phyloP scores from a whole-genome alignment of 2,113 vertebrate species.

The Cryptoleucopteryx plumbea region DNA sequence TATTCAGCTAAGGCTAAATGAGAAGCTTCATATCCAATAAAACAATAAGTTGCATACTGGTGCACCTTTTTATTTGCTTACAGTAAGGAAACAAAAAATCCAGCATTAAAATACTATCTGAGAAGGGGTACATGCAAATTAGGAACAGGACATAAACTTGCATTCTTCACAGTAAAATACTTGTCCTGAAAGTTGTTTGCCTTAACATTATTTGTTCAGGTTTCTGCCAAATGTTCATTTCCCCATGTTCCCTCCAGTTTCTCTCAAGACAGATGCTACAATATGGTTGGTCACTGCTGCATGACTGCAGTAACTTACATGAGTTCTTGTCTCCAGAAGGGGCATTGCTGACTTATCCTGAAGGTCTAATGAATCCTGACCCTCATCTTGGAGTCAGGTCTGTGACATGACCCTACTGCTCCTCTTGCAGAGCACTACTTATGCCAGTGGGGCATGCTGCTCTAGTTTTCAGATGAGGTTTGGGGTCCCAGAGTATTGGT shows the following conservation, averaged over 20 bases:
- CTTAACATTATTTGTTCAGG: neutral
- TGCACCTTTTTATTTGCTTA: neutral
- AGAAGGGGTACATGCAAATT: neutral
- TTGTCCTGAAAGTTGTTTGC: neutral
- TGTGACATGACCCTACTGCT: neutral
- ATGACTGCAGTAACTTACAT: neutral
- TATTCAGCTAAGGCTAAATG: neutral
- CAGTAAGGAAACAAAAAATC: neutral
- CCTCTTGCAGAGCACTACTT: neutral
- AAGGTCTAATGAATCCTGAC: neutral
- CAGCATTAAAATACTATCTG: neutral
- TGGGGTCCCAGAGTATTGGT: neutral
- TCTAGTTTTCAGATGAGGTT: neutral
- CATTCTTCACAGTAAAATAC: neutral
- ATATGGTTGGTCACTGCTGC: neutral
- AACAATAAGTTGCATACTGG: neutral
- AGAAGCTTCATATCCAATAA: neutral
- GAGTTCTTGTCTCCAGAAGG: neutral
- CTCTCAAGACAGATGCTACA: neutral
- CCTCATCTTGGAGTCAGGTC: neutral
- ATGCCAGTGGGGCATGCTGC: rapidly evolving
- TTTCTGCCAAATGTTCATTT: neutral
- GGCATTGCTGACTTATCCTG: neutral
- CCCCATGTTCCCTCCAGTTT: neutral
- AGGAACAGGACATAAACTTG: neutral